Evolutionary conservation across 1,140 invertebrate species (phyloP).

Genomic region (Zaprionus ornatus): DNA sequence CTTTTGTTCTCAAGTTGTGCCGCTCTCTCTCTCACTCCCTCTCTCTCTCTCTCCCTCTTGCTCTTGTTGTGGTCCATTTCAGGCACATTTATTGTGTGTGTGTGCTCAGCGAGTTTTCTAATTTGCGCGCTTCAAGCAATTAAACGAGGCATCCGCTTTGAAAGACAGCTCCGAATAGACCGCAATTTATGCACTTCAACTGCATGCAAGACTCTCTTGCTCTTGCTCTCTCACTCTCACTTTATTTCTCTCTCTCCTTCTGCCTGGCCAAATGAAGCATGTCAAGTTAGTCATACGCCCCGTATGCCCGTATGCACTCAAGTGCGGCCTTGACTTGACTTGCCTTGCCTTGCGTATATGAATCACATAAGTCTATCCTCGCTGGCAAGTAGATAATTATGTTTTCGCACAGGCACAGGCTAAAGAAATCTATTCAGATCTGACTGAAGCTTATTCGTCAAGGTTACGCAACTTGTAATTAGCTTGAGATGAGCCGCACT

Average conservation of each 20-base stretch:
- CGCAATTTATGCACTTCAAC: background rate
- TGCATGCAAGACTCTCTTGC: background rate
- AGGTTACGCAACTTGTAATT: slow-evolving; percentile 9
- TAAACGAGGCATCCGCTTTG: slow-evolving; percentile 57
- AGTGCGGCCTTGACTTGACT: slow-evolving; percentile 3
- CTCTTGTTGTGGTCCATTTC: slow-evolving; percentile 11
- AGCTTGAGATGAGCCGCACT: background rate
- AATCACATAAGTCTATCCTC: background rate
- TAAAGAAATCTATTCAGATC: background rate
- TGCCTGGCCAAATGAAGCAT: slow-evolving; percentile 52
- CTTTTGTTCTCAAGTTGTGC: slow-evolving; percentile 70
- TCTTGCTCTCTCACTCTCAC: background rate
- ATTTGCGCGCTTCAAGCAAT: slow-evolving; percentile 62
- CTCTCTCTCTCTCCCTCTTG: slow-evolving; percentile 8
- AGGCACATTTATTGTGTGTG: slow-evolving; percentile 31
- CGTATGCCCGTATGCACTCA: slow-evolving; percentile 27
- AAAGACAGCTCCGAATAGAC: background rate
- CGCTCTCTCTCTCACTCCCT: background rate
- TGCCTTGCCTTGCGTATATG: background rate
- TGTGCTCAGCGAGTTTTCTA: slow-evolving; percentile 54
- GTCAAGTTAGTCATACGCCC: slow-evolving; percentile 60
- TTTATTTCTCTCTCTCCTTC: background rate
- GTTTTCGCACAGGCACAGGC: background rate
- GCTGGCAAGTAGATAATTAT: slow-evolving; percentile 12
- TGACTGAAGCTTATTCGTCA: background rate